phyloP scores from a whole-genome alignment of 1,140 invertebrate genomes.

The Drosophila malerkotliana region DNA sequence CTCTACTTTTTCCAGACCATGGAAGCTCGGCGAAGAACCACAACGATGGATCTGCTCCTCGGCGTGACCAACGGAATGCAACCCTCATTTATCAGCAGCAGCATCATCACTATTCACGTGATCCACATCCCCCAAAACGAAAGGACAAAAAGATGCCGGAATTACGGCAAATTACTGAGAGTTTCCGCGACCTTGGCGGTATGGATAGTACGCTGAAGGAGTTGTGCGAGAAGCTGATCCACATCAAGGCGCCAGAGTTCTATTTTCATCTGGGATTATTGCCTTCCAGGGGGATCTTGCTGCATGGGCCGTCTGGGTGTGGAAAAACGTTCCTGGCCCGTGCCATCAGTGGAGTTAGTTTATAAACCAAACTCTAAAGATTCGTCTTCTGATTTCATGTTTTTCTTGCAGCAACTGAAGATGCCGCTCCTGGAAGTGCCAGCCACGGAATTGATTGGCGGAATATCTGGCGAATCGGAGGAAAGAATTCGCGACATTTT shows the following conservation, averaged over 20 bases:
- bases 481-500: conserved; percentile 96
- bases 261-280: conserved; percentile 90
- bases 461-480: conserved; percentile 98
- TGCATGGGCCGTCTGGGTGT: conserved; percentile 67
- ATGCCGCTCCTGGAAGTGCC: conserved; percentile 93
- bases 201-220: conserved; percentile 90
- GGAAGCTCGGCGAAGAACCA: background rate
- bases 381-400: background rate
- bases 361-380: background rate
- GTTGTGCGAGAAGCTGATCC: conserved; percentile 91
- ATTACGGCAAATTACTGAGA: conserved; percentile 76
- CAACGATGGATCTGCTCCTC: conserved; percentile 21
- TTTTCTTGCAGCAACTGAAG: conserved; percentile 85
- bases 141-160: conserved; percentile 82
- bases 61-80: conserved; percentile 17
- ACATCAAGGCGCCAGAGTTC: conserved; percentile 93
- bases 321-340: conserved; percentile 89
- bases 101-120: background rate
- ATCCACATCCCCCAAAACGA: conserved; percentile 8
- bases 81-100: conserved; percentile 14
- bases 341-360: conserved; percentile 94
- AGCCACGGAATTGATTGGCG: conserved; percentile 96
- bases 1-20: background rate
- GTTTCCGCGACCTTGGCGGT: conserved; percentile 90
- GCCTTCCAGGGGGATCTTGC: conserved; percentile 91